Evolutionary conservation across 2,888 invertebrate genomes (phyloP).

Genomic region (Lasioglossum malachurum): DNA sequence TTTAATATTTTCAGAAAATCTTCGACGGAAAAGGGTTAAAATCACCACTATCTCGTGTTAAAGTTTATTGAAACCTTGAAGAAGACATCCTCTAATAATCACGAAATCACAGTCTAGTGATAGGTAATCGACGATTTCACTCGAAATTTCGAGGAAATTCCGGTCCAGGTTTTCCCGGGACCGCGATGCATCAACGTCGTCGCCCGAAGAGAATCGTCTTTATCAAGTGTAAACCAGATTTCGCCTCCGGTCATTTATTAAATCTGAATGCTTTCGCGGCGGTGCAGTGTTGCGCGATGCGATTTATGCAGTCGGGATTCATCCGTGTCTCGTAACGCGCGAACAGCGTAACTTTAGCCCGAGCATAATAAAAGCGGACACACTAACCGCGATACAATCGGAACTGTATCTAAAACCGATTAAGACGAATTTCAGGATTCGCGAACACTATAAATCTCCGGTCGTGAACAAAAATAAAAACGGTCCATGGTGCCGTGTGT

Average conservation of each 20-base stretch:
- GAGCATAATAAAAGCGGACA: conserved; percentile 52
- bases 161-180: conserved; percentile 1
- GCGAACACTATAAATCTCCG: conserved; percentile 48
- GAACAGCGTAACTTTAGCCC: conserved; percentile 18
- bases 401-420: conserved; percentile 54
- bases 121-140: too few species aligned
- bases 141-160: conserved; percentile 1
- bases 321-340: conserved; percentile 34
- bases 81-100: too few species aligned
- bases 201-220: conserved; percentile 24
- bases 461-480: conserved; percentile 4
- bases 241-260: conserved; percentile 56
- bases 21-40: too few species aligned
- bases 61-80: too few species aligned
- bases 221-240: conserved; percentile 47
- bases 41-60: too few species aligned
- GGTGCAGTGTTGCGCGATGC: conserved; percentile 55
- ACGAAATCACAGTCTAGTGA: too few species aligned
- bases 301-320: conserved; percentile 52
- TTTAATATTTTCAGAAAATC: too few species aligned
- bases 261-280: conserved; percentile 42
- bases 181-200: conserved; percentile 42
- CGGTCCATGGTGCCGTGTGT: neutral
- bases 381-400: conserved; percentile 46
- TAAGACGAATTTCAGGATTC: conserved; percentile 62